Evolutionary conservation across 1,140 invertebrate species (phyloP), one percentile per base, ranked within the genome.

Genomic region (Proctacanthus coquilletti): DNA sequence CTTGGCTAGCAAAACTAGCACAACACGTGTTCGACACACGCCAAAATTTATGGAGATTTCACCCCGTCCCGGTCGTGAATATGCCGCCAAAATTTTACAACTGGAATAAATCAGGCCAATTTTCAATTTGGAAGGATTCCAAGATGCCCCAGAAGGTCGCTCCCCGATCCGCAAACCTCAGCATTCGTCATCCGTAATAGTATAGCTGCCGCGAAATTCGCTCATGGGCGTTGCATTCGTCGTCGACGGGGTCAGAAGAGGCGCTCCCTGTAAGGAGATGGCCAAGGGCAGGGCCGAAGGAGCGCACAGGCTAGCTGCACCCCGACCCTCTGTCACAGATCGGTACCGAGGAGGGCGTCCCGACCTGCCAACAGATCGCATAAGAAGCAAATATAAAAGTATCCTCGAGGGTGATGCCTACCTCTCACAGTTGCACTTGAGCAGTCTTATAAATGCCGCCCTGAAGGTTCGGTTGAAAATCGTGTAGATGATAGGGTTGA

Each of bases 381-480:
- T 8, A 25, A 32, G 13, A 32, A 13, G 13, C 5, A 17, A 32
- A 32, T 32, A 6, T 17, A 32, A 5, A 6, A 25, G 17, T 13
- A 32, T 32, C 8, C 6, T 18, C 5, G 20, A n/a, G 13, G 9
- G 13, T 19, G 25, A 33, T 17, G 52, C 56, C 61, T 65, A 80
- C 77, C 77, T 73, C 46, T 73, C 71, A 53, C 78, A 84, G 50
- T 73, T 75, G 63, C 82, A 86, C 34, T 72, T 69, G 4, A 87
- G 56, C 5, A 87, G 65, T 30, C 80, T 66, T 19, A 84, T 72
- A 52, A 92, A 91, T 6, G 86, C 82, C 8, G 80, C 76, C 30
- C 85, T 65, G 61, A 91, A 91, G 2, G 80, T 84, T 37, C 72
- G 71, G 58, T 92, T 92, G 66, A 92, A 92, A 18, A 88, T 72